Evolutionary conservation across 2,113 vertebrate genomes (phyloP).

Genomic region (Buteo buteo): DNA sequence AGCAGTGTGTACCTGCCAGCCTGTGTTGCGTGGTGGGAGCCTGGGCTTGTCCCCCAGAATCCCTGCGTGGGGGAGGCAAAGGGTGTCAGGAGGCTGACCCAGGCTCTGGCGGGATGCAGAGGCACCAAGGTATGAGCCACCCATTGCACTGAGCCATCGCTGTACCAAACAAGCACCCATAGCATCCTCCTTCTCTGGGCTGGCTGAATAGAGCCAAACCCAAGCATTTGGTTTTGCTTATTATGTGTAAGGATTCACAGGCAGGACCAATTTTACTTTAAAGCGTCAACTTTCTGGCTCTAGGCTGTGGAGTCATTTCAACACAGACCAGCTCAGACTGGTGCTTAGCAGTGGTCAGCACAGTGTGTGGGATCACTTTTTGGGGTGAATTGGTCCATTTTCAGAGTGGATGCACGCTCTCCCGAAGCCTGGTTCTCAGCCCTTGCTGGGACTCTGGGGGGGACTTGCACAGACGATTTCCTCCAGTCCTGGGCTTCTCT

Average conservation of each 20-base stretch:
- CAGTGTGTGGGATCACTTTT: not conserved
- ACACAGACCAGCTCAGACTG: not conserved
- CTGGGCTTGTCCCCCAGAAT: too few relatives aligned
- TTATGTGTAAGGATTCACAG: not conserved
- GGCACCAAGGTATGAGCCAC: not conserved
- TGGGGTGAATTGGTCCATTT: not conserved
- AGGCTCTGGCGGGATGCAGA: accelerated
- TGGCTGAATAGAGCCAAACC: not conserved
- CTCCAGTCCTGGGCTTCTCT: not conserved
- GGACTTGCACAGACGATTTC: not conserved
- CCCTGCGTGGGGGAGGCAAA: not conserved
- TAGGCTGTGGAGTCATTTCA: not conserved
- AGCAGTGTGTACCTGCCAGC: not conserved
- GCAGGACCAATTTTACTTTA: not conserved
- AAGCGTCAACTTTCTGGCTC: not conserved
- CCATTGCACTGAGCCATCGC: not conserved
- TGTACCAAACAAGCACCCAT: accelerated
- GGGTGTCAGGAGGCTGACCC: too few relatives aligned
- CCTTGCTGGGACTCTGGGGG: not conserved
- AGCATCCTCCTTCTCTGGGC: not conserved
- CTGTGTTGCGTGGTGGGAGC: too few relatives aligned
- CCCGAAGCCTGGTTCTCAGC: not conserved
- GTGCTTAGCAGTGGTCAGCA: not conserved
- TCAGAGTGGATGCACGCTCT: accelerated
- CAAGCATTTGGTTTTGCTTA: not conserved